These are phyloP conservation scores for Tipula confusa DNA, from an alignment of 2,888 invertebrate species.

Conservation along the genomic window DNA sequence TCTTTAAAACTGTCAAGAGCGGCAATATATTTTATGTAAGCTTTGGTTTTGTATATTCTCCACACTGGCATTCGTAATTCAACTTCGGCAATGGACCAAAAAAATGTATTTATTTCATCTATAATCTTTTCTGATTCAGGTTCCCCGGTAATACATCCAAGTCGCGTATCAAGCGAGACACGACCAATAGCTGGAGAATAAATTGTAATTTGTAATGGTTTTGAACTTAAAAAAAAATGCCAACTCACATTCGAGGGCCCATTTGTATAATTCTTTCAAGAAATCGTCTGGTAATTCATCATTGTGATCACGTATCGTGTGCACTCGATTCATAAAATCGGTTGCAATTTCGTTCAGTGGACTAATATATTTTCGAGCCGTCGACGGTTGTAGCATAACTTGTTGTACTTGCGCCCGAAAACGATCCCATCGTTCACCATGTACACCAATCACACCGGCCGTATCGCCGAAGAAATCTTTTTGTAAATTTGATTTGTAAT, in stretches of 20 bases:
- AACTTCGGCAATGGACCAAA: conserved; percentile 69
- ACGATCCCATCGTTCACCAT: conserved; percentile 81
- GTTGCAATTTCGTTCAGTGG: conserved; percentile 68
- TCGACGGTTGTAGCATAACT: conserved; percentile 72
- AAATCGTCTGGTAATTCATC: conserved; percentile 75
- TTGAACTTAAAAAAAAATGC: neutral
- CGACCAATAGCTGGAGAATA: conserved; percentile 65
- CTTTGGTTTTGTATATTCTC: conserved; percentile 66
- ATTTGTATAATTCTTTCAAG: conserved; percentile 83
- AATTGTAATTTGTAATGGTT: neutral
- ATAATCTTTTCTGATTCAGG: conserved; percentile 74
- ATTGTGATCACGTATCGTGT: conserved; percentile 55
- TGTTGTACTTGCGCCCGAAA: conserved; percentile 81
- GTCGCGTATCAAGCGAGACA: conserved; percentile 73
- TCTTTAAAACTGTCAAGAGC: conserved; percentile 68
- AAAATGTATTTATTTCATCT: conserved; percentile 69
- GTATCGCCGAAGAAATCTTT: conserved; percentile 67
- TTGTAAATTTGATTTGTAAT: conserved; percentile 65
- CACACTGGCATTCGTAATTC: conserved; percentile 71
- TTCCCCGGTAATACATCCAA: conserved; percentile 64
- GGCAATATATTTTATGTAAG: conserved; percentile 65
- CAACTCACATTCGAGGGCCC: conserved; percentile 86
- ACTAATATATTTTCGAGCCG: conserved; percentile 70
- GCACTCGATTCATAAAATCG: conserved; percentile 58
- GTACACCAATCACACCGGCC: conserved; percentile 73